Base-by-base conservation (phyloP, 2,888 invertebrate genomes). In the Cryptus viduatorius region DNA sequence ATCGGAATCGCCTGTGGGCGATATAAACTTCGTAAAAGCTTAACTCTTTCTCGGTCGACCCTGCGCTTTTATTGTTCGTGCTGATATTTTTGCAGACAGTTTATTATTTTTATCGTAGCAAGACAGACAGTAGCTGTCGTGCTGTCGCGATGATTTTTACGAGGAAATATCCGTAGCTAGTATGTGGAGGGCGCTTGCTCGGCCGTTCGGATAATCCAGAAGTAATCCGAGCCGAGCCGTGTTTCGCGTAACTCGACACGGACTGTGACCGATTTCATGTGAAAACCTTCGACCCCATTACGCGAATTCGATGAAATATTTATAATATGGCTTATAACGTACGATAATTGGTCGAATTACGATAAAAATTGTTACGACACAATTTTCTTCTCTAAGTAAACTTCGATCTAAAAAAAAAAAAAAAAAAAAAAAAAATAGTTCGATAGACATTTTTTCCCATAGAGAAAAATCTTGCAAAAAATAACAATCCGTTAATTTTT, bases 261-360 rank as follows among this genome's bases (percentile, higher is more conserved):
- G 37, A 75, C 78, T 79, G 69, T 75, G 84, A 84, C 78, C 81
- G 78, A 79, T 84, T 73, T 78, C 42, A 78, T 56, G 29, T n/a
- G 75, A 75, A 84, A 84, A 37, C 8, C 56, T 19, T 19, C 3
- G 10, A 24, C 87, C 85, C 87, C 79, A 86, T 78, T 84, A 86
- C 87, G 80, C 50, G 31, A 72, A 61, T 64, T 64, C 19, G 46
- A 14, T 68, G 19, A 44, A 72, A 44, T 59, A 53, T 61, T n/a
- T 59, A 44, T 44, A 42, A 61, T 46, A 64, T 10, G 4, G 10
- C 19, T 0, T 24, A 3, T 16, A 0, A 16, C 29, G 42, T 59
- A 2, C 19, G 8, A 2, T 16, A 10, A 46, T 12, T 46, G 8
- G 7, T 4, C 10, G 4, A 53, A n/a, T 37, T 3, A 16, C 7